Conservation (phyloP, 1,140 invertebrate genomes). For the Brachionus plicatilis region DNA sequence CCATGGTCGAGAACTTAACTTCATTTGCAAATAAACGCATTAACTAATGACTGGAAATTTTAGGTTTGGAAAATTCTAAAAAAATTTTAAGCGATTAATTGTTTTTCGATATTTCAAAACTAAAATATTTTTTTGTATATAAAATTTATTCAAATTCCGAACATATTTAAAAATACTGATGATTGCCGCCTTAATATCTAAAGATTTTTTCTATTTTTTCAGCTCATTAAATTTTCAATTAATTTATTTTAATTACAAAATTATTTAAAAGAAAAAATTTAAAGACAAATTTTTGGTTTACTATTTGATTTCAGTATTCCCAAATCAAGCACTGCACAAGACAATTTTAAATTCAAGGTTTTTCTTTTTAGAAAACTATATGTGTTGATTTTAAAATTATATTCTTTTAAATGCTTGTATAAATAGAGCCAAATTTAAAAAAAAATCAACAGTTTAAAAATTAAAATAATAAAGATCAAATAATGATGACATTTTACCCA, state of each 20-base stretch:
- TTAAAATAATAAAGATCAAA: not conserved
- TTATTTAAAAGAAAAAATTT: not conserved
- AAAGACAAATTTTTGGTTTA: not conserved
- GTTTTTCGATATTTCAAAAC: no score
- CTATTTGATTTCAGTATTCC: not conserved
- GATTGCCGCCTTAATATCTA: no score
- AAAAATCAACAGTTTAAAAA: not conserved
- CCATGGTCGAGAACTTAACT: no score
- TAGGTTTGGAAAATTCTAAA: no score
- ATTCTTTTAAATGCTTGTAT: not conserved
- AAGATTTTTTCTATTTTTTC: no score
- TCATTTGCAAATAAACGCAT: no score
- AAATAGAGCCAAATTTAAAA: not conserved
- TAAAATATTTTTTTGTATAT: no score
- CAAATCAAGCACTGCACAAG: not conserved
- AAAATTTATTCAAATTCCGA: no score
- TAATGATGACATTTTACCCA: constrained; percentile 34
- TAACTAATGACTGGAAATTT: no score
- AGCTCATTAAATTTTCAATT: no score
- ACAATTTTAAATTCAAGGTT: not conserved
- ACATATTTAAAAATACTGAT: no score
- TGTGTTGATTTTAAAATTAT: not conserved
- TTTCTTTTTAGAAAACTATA: not conserved
- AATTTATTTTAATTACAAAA: not conserved
- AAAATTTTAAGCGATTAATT: no score